These are phyloP conservation scores for Heliconius hortense DNA, from an alignment of 2,888 invertebrate genomes.

Conservation along the genomic window DNA sequence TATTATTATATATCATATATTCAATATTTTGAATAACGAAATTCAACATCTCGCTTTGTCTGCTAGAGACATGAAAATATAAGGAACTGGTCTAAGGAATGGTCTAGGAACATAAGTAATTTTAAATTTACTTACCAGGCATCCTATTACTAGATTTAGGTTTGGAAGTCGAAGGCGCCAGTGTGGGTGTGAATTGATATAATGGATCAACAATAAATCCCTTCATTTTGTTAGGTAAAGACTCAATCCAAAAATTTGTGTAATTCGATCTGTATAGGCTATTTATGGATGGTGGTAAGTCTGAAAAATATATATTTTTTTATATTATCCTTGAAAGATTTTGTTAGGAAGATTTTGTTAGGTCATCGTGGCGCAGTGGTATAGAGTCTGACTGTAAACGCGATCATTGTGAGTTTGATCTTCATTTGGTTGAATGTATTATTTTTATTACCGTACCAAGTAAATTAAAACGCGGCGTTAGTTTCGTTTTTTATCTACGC, in stretches of 20 bases:
- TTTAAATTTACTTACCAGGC: conserved; percentile 48
- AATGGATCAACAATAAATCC: conserved; percentile 72
- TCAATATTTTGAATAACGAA: no score
- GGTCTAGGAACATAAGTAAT: neutral
- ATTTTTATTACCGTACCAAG: neutral
- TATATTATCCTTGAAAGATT: neutral
- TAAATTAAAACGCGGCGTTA: neutral
- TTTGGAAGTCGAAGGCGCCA: conserved; percentile 52
- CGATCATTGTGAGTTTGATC: neutral
- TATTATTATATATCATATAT: no score
- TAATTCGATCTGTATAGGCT: conserved; percentile 89
- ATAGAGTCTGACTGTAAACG: neutral
- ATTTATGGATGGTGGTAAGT: conserved; percentile 87
- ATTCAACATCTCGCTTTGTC: no score
- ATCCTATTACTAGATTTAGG: conserved; percentile 60
- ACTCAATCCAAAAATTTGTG: conserved; percentile 92
- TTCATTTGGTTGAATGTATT: neutral
- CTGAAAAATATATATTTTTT: conserved; percentile 72
- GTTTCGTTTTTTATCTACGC: neutral
- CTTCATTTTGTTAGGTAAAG: conserved; percentile 87
- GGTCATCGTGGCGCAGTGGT: neutral
- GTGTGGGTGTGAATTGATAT: conserved; percentile 64
- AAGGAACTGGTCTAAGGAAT: no score
- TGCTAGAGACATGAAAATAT: no score
- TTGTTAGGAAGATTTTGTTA: no score